Conservation (phyloP, 2,113 vertebrate genomes). For the Pavo muticus region DNA sequence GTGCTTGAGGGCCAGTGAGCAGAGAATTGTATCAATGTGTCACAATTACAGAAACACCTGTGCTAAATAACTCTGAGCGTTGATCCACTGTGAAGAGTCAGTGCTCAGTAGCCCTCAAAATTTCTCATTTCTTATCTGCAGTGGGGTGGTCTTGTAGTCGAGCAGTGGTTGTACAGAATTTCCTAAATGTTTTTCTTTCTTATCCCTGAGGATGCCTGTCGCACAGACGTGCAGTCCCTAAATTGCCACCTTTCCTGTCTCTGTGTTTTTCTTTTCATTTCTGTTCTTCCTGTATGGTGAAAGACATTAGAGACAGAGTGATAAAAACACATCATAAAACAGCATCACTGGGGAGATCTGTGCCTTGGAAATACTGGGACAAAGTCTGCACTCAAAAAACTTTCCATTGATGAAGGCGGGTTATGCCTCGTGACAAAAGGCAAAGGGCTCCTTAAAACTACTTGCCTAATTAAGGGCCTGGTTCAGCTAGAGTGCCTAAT, state of each 20-base stretch:
- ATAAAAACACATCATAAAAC: constrained; percentile 59
- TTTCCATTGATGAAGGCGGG: not conserved
- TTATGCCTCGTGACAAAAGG: constrained; percentile 8
- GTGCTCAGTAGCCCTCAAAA: constrained; percentile 45
- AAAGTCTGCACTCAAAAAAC: not conserved
- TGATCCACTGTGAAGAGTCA: constrained; percentile 13
- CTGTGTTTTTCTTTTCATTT: constrained; percentile 48
- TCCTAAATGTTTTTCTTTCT: constrained; percentile 48
- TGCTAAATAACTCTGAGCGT: not conserved
- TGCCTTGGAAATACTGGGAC: not conserved
- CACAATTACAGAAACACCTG: constrained; percentile 32
- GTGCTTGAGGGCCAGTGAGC: not conserved
- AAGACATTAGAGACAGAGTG: constrained; percentile 31
- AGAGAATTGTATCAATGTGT: not conserved
- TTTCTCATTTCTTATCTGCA: constrained; percentile 69
- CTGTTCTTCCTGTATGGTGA: constrained; percentile 20
- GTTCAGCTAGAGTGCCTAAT: constrained; percentile 21
- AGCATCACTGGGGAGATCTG: constrained; percentile 4
- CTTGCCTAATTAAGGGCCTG: constrained; percentile 32
- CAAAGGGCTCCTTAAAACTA: constrained; percentile 30
- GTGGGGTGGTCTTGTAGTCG: not conserved
- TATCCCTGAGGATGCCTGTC: constrained; percentile 44
- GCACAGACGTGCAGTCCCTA: not conserved
- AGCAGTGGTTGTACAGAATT: not conserved
- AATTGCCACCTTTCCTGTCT: constrained; percentile 58